These are phyloP conservation scores for Athene cunicularia DNA, from an alignment of 2,113 vertebrate species.

Conservation along the genomic window DNA sequence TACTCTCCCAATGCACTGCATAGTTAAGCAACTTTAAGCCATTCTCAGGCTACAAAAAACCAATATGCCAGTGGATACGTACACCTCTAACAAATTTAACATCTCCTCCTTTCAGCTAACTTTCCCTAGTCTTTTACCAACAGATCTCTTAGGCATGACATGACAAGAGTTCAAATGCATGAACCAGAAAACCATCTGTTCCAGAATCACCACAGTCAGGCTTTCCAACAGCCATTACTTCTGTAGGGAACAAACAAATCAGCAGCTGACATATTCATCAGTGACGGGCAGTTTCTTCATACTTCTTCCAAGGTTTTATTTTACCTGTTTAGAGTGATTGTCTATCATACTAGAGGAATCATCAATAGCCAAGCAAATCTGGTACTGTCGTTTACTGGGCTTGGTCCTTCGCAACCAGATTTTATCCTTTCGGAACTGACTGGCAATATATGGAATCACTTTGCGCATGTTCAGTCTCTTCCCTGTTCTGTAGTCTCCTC, in stretches of 20 bases:
- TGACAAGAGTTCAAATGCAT: not conserved
- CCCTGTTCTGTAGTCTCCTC: slow-evolving; percentile 95
- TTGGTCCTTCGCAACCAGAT: slow-evolving; percentile 98
- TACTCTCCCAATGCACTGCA: not conserved
- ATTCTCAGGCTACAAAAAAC: not conserved
- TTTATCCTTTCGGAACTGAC: slow-evolving; percentile 97
- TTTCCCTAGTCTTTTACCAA: not conserved
- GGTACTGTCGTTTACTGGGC: slow-evolving; percentile 96
- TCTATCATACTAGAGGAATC: slow-evolving; percentile 98
- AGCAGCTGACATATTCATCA: not conserved
- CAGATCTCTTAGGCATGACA: not conserved
- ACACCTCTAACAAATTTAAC: not conserved
- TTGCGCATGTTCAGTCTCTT: slow-evolving; percentile 98
- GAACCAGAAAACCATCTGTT: not conserved
- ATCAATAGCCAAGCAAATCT: slow-evolving; percentile 95
- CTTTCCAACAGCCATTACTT: not conserved
- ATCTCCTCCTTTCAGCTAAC: not conserved
- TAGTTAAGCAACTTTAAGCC: not conserved
- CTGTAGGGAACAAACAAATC: not conserved
- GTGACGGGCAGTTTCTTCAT: not conserved
- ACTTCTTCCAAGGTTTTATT: not conserved
- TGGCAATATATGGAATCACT: slow-evolving; percentile 97
- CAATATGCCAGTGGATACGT: not conserved
- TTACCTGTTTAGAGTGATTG: slow-evolving; percentile 98
- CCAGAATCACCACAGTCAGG: not conserved